phyloP scores from a whole-genome alignment of 2,113 vertebrate species.

The Ammospiza caudacuta region DNA sequence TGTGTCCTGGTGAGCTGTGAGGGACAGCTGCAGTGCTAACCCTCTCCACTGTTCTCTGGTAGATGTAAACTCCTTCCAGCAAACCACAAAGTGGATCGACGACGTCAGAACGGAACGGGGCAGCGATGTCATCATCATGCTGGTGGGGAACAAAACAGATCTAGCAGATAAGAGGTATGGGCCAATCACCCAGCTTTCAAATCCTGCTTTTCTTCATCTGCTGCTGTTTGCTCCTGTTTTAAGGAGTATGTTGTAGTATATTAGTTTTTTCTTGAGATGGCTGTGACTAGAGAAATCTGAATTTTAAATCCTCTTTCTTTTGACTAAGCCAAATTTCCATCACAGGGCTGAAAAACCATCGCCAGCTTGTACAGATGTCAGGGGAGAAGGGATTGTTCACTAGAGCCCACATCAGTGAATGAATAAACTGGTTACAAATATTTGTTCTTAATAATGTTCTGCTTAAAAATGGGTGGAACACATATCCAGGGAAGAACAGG shows the following conservation, averaged over 20 bases:
- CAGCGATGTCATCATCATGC: conserved; percentile 98
- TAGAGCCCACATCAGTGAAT: not conserved
- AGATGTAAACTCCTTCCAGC: conserved; percentile 99
- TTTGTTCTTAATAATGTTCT: not conserved
- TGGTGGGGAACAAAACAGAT: conserved; percentile 99
- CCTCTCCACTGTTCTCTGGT: conserved; percentile 59
- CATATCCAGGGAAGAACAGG: not conserved
- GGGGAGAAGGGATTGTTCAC: not conserved
- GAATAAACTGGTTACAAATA: not conserved
- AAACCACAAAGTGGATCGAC: conserved; percentile 99
- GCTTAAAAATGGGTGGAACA: not conserved
- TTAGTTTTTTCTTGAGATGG: not conserved
- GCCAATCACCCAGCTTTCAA: not conserved
- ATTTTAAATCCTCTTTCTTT: not conserved
- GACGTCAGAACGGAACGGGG: conserved; percentile 98
- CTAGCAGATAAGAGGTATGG: conserved; percentile 97
- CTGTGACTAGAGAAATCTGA: not conserved
- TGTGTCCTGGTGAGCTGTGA: not conserved
- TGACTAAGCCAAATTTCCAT: not conserved
- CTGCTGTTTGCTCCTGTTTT: not conserved
- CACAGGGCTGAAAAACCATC: not conserved
- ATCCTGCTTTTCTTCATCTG: not conserved
- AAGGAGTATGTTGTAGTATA: rapidly evolving
- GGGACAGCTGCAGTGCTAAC: conserved; percentile 21
- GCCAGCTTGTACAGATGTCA: not conserved